phyloP scores from a whole-genome alignment of 2,888 invertebrate genomes.

The Melanostoma mellinum region DNA sequence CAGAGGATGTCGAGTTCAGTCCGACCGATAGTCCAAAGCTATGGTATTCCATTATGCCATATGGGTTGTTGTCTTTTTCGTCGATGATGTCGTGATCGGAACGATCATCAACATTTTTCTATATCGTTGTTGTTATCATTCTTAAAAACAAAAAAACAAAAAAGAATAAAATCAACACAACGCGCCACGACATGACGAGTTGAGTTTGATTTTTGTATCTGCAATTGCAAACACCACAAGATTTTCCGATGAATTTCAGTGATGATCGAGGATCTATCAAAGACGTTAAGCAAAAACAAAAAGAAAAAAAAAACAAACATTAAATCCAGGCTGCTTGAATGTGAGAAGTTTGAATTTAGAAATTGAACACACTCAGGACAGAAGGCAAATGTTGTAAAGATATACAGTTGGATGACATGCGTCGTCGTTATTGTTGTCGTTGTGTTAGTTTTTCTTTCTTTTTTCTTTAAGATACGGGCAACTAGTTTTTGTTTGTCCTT shows the following conservation, averaged over 20 bases:
- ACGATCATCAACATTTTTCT: conserved; percentile 44
- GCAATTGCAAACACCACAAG: conserved; percentile 47
- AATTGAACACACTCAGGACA: conserved; percentile 22
- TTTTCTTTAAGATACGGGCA: conserved; percentile 20
- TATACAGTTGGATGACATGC: conserved; percentile 37
- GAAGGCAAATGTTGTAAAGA: conserved; percentile 21
- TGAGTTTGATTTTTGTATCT: conserved; percentile 47
- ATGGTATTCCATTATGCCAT: conserved; percentile 32
- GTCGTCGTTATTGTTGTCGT: conserved; percentile 41
- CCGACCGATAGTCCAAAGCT: background rate
- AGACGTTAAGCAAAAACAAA: background rate
- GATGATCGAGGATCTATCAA: conserved; percentile 26
- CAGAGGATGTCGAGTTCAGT: conserved; percentile 12
- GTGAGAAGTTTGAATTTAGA: conserved; percentile 12
- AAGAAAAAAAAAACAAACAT: background rate
- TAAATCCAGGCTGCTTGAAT: conserved; percentile 12
- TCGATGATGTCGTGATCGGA: conserved; percentile 27
- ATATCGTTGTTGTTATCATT: conserved; percentile 51
- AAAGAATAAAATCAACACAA: background rate
- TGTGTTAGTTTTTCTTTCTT: conserved; percentile 14
- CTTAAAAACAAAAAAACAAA: conserved; percentile 37
- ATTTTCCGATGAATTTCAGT: conserved; percentile 46
- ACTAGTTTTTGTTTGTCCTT: conserved; percentile 54
- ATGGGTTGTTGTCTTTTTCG: conserved; percentile 44
- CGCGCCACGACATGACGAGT: conserved; percentile 22